Percentiles rank a stretch among this genome's conserved stretches.
These are phyloP conservation scores for Drosophila nigritarsus DNA, from an alignment of 2,888 invertebrate genomes.

Conservation along the genomic window DNA sequence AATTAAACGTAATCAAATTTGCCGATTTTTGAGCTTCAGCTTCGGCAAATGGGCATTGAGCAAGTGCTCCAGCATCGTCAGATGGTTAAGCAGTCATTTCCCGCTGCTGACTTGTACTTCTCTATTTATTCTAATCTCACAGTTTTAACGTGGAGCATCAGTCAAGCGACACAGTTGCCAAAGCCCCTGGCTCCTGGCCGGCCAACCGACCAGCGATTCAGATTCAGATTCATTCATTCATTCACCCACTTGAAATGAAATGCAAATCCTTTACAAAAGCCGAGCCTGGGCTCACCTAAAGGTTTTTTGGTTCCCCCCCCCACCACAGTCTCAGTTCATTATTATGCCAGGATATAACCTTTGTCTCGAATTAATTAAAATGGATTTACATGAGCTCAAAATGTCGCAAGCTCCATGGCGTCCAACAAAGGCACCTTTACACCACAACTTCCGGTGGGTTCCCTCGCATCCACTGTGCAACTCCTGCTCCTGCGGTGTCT, in stretches of 20 bases:
- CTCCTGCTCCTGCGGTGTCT: neutral
- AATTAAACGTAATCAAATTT: conserved; percentile 77
- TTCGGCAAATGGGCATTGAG: conserved; percentile 8
- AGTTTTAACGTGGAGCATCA: conserved; percentile 77
- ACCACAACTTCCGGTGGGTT: conserved; percentile 44
- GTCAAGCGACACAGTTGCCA: conserved; percentile 42
- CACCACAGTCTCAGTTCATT: conserved; percentile 64
- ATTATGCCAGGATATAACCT: conserved; percentile 78
- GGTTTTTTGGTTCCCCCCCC: conserved; percentile 19
- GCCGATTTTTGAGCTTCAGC: conserved; percentile 58
- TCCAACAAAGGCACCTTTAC: conserved; percentile 70
- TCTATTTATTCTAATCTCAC: conserved; percentile 76
- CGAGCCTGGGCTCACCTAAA: conserved; percentile 51
- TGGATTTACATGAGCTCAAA: conserved; percentile 82
- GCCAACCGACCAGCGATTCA: conserved; percentile 3
- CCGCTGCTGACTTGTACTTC: conserved; percentile 39
- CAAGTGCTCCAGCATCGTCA: conserved; percentile 11
- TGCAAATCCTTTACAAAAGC: conserved; percentile 78
- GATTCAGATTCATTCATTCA: conserved; percentile 61
- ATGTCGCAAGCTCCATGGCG: conserved; percentile 61
- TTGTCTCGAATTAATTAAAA: conserved; percentile 83
- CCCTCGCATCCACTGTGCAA: neutral
- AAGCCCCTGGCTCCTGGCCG: neutral
- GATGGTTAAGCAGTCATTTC: conserved; percentile 32
- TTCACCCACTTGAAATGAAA: conserved; percentile 80